Conservation (phyloP, 2,797 vertebrate genomes). For the Channallabes apus region DNA sequence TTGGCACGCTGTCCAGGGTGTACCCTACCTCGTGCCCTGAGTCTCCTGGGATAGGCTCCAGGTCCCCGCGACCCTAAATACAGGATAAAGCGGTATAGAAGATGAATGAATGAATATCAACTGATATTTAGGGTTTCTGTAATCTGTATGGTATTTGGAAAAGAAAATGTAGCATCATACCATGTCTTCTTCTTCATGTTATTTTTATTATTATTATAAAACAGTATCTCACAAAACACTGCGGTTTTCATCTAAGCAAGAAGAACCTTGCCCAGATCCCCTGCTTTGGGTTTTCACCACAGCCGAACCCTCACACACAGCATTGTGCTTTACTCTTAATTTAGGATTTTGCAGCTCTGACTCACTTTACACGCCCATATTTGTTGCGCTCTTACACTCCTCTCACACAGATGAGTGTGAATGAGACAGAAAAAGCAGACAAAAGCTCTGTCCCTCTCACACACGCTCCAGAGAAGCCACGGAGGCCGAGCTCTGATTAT, state of each 20-base stretch:
- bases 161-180: background rate
- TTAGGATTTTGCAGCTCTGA: conserved; percentile 23
- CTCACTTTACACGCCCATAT: conserved; percentile 36
- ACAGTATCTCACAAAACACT: background rate
- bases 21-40: too few relatives aligned
- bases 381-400: background rate
- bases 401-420: conserved; percentile 26
- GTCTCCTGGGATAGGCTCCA: too few relatives aligned
- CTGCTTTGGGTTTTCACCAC: background rate
- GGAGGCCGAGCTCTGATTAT: conserved; percentile 12
- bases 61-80: too few relatives aligned
- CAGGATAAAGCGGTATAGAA: too few relatives aligned
- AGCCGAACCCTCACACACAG: background rate
- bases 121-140: background rate
- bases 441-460: conserved; percentile 41
- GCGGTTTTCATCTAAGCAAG: background rate
- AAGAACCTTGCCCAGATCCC: background rate
- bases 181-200: background rate
- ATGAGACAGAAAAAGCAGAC: conserved; percentile 32
- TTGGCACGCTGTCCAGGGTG: too few relatives aligned
- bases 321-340: conserved; percentile 19
- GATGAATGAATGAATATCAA: too few relatives aligned
- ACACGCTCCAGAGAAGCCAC: conserved; percentile 32
- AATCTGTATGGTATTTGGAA: background rate
- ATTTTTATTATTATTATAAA: background rate